Evolutionary conservation across 1,140 invertebrate genomes (phyloP).

Genomic region (Drosophila yakuba): DNA sequence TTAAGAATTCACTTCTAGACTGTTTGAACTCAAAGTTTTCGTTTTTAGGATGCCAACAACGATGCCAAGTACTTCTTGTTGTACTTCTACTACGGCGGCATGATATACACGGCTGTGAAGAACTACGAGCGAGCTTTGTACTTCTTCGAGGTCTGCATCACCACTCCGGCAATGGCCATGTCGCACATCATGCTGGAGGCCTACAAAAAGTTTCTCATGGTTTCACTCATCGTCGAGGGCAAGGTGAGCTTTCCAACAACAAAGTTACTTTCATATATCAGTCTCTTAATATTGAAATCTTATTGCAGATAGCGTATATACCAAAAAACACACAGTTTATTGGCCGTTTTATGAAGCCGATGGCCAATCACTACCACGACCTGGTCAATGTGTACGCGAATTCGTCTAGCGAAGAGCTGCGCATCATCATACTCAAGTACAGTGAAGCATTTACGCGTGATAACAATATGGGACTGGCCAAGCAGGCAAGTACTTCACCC

Average conservation of each 20-base stretch:
- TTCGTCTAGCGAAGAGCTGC: slow-evolving; percentile 91
- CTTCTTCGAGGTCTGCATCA: slow-evolving; percentile 97
- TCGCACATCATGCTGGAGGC: slow-evolving; percentile 98
- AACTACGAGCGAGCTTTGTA: slow-evolving; percentile 96
- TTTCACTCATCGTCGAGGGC: slow-evolving; percentile 95
- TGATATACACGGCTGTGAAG: slow-evolving; percentile 97
- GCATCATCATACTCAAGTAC: slow-evolving; percentile 90
- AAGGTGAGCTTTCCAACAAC: slow-evolving; percentile 86
- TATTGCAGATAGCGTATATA: slow-evolving; percentile 88
- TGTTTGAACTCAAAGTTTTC: not conserved
- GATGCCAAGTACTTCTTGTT: slow-evolving; percentile 97
- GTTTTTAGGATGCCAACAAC: slow-evolving; percentile 88
- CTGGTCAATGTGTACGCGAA: slow-evolving; percentile 92
- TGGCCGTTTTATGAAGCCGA: slow-evolving; percentile 94
- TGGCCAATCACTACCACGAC: slow-evolving; percentile 96
- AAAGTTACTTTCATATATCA: not conserved
- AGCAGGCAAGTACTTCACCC: slow-evolving; percentile 86
- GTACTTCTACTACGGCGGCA: slow-evolving; percentile 98
- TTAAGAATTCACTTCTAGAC: no score
- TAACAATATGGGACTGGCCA: slow-evolving; percentile 92
- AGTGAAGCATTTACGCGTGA: slow-evolving; percentile 93
- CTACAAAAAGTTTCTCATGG: slow-evolving; percentile 97
- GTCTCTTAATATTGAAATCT: slow-evolving; percentile 1
- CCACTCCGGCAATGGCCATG: slow-evolving; percentile 95
- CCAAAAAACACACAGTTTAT: slow-evolving; percentile 97